Evolutionary conservation across 1,140 invertebrate species (phyloP).

Genomic region (Ericerus pela): DNA sequence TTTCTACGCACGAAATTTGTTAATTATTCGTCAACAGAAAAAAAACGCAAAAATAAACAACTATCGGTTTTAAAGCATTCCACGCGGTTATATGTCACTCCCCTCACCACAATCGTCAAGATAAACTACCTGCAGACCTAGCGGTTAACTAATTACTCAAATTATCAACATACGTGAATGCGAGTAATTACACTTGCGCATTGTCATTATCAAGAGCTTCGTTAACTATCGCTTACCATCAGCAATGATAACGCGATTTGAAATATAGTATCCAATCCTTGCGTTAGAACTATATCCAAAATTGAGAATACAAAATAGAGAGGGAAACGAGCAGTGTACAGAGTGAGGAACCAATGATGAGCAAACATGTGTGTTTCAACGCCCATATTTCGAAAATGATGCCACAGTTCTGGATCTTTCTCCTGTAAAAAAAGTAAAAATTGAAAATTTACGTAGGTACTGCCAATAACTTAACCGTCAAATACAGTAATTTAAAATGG

Average conservation of each 20-base stretch:
- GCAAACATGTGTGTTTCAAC: conserved; percentile 99
- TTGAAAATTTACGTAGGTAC: too few species aligned
- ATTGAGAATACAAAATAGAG: conserved; percentile 95
- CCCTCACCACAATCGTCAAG: too few species aligned
- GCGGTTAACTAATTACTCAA: too few species aligned
- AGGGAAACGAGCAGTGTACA: conserved; percentile 97
- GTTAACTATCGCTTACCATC: conserved; percentile 51
- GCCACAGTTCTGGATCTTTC: conserved; percentile 72
- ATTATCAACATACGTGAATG: too few species aligned
- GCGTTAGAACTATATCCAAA: conserved; percentile 84
- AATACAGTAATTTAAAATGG: too few species aligned
- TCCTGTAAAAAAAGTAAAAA: conserved; percentile 43
- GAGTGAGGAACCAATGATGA: conserved; percentile 97
- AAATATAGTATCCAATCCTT: conserved; percentile 88
- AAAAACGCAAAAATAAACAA: too few species aligned
- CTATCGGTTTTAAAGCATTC: too few species aligned
- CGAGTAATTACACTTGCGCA: too few species aligned
- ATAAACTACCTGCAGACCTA: too few species aligned
- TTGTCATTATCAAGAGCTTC: too few species aligned
- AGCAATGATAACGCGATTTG: conserved; percentile 88
- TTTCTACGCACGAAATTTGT: neutral
- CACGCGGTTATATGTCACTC: too few species aligned
- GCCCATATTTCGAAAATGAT: conserved; percentile 79
- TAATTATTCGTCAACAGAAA: neutral
- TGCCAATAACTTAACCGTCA: too few species aligned